Evolutionary conservation across 2,888 invertebrate genomes (phyloP), one percentile per base, ranked within the genome.

Genomic region (Erynnis tages): DNA sequence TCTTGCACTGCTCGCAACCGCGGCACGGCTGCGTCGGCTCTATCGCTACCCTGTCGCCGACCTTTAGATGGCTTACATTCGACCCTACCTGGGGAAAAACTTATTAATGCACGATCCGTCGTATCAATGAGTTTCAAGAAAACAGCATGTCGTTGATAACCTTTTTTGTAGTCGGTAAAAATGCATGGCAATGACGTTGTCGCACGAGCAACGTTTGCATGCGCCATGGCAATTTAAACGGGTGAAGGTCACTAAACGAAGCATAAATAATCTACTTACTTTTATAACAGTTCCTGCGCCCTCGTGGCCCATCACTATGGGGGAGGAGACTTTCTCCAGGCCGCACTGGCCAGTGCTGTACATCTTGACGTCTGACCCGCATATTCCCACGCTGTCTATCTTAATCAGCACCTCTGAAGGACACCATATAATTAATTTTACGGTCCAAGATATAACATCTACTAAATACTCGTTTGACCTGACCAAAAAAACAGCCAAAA

Each of bases 281-380:
- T 95, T 92, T 0, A 88, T 88, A 0, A 97, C 93, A 1, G 92
- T 88, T 1, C 96, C 96, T 1, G 95, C 92, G 0, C 97, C 94
- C 82, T 99, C 98, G 73, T 99, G 98, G 0, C 98, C 98, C 48
- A 98, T 93, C 8, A 98, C 91, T 93, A 97, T 95, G 0, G 98
- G 98, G 41, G 93, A 90, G 19, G 91, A 91, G 0, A 98, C 86
- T 11, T 95, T 83, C 63, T 97, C 98, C 61, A 94, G 91, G 0
- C 96, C 98, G 66, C 98, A 97, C 29, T 91, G 83, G 2, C 97
- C 98, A 47, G 94, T 86, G 0, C 91, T 92, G 79, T 96, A 92
- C 70, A 98, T 93, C 80, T 97, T 97, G 4, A 98, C 95, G 79
- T 98, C 98, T 0, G 95, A 94, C 0, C 98, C 98, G 73, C 98